These are phyloP conservation scores for Anastrepha ludens DNA, from an alignment of 1,140 invertebrate species.

Conservation along the genomic window DNA sequence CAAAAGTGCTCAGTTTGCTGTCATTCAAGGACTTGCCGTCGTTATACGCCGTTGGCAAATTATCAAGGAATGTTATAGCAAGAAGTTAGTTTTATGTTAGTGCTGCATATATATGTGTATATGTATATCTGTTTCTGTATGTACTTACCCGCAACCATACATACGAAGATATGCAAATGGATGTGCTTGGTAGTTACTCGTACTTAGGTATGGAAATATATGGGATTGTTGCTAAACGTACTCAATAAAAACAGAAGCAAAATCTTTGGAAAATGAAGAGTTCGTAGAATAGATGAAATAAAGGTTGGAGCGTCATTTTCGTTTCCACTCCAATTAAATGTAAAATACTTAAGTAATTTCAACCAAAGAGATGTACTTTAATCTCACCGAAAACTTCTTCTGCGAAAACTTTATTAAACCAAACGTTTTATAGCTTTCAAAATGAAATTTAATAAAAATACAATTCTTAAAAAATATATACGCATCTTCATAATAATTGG, in stretches of 20 bases:
- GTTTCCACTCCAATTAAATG: background rate
- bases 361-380: too few relatives aligned
- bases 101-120: background rate
- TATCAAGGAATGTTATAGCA: conserved; percentile 51
- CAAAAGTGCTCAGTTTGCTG: conserved; percentile 47
- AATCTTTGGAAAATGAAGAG: background rate
- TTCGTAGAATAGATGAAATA: background rate
- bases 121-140: background rate
- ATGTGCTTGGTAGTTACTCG: background rate
- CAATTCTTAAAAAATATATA: too few relatives aligned
- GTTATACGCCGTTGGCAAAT: conserved; percentile 50
- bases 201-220: background rate
- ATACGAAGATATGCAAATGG: background rate
- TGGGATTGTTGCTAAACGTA: background rate
- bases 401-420: too few relatives aligned
- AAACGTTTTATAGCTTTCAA: too few relatives aligned
- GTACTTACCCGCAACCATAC: background rate
- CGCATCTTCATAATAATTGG: too few relatives aligned
- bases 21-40: conserved; percentile 46
- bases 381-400: too few relatives aligned
- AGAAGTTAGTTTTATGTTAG: conserved; percentile 49
- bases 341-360: too few relatives aligned
- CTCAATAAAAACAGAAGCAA: background rate
- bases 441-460: too few relatives aligned
- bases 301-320: background rate